These are phyloP conservation scores for Sesamia inferens DNA, from an alignment of 2,888 invertebrate species.

Conservation along the genomic window DNA sequence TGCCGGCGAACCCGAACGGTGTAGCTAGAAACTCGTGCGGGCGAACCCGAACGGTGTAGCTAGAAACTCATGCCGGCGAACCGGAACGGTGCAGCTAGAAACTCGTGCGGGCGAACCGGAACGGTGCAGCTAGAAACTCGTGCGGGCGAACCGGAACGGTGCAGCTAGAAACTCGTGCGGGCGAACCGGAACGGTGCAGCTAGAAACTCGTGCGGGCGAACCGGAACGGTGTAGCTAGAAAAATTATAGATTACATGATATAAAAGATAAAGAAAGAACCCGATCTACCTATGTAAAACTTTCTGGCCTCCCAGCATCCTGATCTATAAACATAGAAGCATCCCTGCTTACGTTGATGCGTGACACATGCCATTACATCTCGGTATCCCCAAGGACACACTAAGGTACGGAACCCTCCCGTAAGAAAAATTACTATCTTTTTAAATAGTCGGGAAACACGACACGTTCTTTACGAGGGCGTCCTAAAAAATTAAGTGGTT, in stretches of 20 bases:
- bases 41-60: too few species aligned
- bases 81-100: too few species aligned
- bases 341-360: slow-evolving; percentile 53
- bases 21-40: too few species aligned
- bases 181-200: too few species aligned
- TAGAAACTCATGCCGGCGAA: too few species aligned
- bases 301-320: slow-evolving; percentile 41
- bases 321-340: slow-evolving; percentile 58
- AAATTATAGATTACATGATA: background rate
- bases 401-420: slow-evolving; percentile 43
- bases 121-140: too few species aligned
- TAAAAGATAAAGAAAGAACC: slow-evolving; percentile 37
- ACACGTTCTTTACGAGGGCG: slow-evolving; percentile 35
- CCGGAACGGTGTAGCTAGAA: too few species aligned
- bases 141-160: too few species aligned
- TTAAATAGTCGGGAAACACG: slow-evolving; percentile 54
- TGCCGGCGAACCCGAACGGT: too few species aligned
- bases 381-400: slow-evolving; percentile 57
- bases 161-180: too few species aligned
- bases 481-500: slow-evolving; percentile 26
- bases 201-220: too few species aligned
- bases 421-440: slow-evolving; percentile 55
- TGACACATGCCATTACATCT: slow-evolving; percentile 58
- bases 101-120: too few species aligned
- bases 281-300: background rate